Evolutionary conservation across 2,888 invertebrate genomes (phyloP), one percentile per base, ranked within the genome.

Genomic region (Poecilus cupreus): DNA sequence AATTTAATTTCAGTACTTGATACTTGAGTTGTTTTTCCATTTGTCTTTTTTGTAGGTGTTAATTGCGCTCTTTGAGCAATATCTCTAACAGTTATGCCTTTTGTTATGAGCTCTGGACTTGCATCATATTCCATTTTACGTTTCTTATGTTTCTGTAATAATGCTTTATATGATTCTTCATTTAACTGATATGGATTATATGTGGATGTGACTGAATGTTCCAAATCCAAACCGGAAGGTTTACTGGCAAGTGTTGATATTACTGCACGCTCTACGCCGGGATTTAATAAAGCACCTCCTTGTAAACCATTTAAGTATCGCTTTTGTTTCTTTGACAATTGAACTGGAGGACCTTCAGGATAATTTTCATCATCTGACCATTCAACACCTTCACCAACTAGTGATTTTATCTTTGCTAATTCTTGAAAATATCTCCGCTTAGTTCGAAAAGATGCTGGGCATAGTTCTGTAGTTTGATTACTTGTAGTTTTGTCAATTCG

Each of bases 361-460:
- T 94, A 94, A 85, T 93, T 94, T 84, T 96, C 96, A 89, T 95
- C 95, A 83, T 96, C 96, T 26, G 95, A 94, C 60, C 90, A 89
- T 81, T 89, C 89, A 82, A 93, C 91, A 84, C 89, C 87, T 74
- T 94, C 92, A n/a, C 94, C 94, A 74, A 94, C 92, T 84, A 95
- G 94, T 84, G 93, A 92, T 85, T 93, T 91, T 26, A 96, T 92
- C 80, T 93, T 92, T 68, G 92, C 89, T 64, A 96, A 89, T 86
- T 95, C 94, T 87, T 94, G 93, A 89, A 93, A 93, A 86, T 89
- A 89, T 54, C 90, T 86, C 77, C 87, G 84, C 85, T 89, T 89
- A 3, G 90, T 89, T 64, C 90, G 87, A 83, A 90, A 89, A 0
- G 89, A 86, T 16, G 88, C 87, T 16, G 88, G 87, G 83, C 89